Evolutionary conservation across 2,888 invertebrate species (phyloP).

Genomic region (Blastobasis adustella): DNA sequence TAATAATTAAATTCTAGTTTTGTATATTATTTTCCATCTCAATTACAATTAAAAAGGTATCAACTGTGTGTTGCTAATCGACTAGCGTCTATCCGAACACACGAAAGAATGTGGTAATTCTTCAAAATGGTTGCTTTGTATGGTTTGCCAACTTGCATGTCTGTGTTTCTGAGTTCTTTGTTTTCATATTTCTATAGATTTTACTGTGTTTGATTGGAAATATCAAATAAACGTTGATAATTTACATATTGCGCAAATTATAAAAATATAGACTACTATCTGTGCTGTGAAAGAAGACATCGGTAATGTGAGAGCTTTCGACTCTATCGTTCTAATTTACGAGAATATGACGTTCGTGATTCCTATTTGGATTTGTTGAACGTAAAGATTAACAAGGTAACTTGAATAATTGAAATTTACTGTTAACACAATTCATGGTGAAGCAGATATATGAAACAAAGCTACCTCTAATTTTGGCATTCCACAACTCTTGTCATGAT

Average conservation of each 20-base stretch:
- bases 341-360: conserved; percentile 57
- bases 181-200: conserved; percentile 56
- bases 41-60: no score
- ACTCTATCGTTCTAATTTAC: conserved; percentile 57
- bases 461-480: conserved; percentile 69
- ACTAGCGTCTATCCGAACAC: conserved; percentile 40
- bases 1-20: not conserved
- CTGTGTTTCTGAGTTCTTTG: conserved; percentile 72
- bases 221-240: no score
- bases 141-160: conserved; percentile 77
- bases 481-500: conserved; percentile 60
- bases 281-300: conserved; percentile 65
- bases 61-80: no score
- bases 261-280: conserved; percentile 30
- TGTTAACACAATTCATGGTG: conserved; percentile 14
- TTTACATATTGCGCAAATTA: conserved; percentile 28
- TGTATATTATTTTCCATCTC: not conserved
- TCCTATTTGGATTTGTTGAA: conserved; percentile 42
- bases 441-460: conserved; percentile 35
- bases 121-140: conserved; percentile 83
- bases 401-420: conserved; percentile 18
- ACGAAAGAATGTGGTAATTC: conserved; percentile 82
- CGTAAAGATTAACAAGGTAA: conserved; percentile 55
- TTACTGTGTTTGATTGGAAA: conserved; percentile 20
- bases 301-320: conserved; percentile 71